phyloP scores from a whole-genome alignment of 2,888 invertebrate genomes.

The Ischnura elegans region DNA sequence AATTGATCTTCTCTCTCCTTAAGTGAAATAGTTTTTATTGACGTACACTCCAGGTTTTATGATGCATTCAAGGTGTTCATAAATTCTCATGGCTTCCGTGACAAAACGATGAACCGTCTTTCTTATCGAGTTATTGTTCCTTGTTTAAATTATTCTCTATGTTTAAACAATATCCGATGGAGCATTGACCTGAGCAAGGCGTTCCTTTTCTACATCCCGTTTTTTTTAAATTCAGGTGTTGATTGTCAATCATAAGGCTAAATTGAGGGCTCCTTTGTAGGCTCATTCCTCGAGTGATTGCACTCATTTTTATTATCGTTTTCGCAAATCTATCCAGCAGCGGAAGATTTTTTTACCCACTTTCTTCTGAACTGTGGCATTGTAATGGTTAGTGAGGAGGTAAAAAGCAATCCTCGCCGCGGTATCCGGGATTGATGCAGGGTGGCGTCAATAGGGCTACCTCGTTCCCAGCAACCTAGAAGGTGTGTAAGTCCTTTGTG shows the following conservation, averaged over 20 bases:
- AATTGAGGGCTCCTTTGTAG: too few species aligned
- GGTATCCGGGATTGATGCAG: neutral
- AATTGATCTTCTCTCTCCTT: too few species aligned
- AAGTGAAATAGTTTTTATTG: neutral
- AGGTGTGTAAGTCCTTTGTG: conserved; percentile 57
- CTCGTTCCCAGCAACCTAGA: conserved; percentile 19
- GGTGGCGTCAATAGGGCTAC: neutral
- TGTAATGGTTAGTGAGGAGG: neutral
- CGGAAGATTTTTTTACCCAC: neutral
- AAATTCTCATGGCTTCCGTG: neutral
- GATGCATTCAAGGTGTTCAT: neutral
- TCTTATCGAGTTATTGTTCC: neutral
- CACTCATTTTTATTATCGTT: neutral
- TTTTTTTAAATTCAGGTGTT: neutral
- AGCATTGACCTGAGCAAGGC: neutral
- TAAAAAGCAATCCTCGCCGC: neutral
- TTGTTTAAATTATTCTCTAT: neutral
- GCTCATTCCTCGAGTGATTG: neutral
- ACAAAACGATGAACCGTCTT: neutral
- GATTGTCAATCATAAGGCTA: too few species aligned
- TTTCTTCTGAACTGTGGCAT: neutral
- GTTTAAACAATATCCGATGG: neutral
- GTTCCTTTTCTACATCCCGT: neutral
- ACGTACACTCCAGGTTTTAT: neutral
- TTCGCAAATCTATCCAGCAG: neutral